Base-by-base conservation (phyloP, 2,113 vertebrate species). In the Rhynchopsitta pachyrhyncha region DNA sequence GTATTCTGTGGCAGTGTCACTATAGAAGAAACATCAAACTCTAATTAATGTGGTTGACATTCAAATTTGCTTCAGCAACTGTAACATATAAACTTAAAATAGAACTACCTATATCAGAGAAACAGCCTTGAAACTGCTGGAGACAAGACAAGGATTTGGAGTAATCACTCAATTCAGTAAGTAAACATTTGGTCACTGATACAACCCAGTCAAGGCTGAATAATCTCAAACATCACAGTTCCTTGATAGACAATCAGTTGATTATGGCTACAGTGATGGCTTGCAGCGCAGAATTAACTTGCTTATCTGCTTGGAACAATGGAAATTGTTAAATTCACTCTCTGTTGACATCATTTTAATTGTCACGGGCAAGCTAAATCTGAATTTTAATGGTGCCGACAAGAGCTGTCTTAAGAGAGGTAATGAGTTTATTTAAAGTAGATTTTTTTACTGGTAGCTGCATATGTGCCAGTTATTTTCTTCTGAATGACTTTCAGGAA, bases 171-270 rank as follows among this genome's bases (percentile, higher is more conserved):
- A 91, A 53, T 75, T 93, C 87, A 68, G 70, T 82, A 85, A 93
- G 90, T 97, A 97, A 97, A 96, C 92, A 89, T 92, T 94, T 96
- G 70, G 93, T 95, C 93, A 95, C 73, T 96, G 96, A 97, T 93
- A 95, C 82, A 95, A 85, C 23, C 70, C 92, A 94, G 96, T 85
- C 73, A 94, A 93, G 78, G 74, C 90, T 91, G 95, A 96, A 93
- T 95, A 91, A 96, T 95, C 96, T 92, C 91, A 96, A 90, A 95
- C 79, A 92, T 92, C 82, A 66, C 94, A 77, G 89, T 60, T 93
- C 89, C 82, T 71, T 90, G 91, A 63, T 93, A 96, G 82, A 88
- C 60, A 94, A 70, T 62, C 76, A 77, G 79, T 77, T 80, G 95
- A 95, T 96, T 92, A 88, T 89, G 90, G 79, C 85, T 81, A 35